Evolutionary conservation across 2,888 invertebrate genomes (phyloP).

Genomic region (Phortica okadai): DNA sequence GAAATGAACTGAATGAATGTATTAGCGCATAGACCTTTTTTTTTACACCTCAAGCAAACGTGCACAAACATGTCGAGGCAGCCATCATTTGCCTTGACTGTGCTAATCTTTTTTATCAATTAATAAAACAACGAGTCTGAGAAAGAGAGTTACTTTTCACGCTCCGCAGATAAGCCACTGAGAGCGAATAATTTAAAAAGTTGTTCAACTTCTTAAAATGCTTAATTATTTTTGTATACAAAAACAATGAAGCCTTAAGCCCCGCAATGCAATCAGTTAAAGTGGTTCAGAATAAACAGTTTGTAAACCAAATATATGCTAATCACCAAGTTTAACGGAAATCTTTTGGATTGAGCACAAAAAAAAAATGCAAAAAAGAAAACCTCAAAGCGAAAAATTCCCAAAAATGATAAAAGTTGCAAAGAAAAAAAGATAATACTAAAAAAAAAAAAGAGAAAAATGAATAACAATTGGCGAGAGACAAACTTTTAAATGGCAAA

Average conservation of each 20-base stretch:
- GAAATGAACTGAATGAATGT: too few species aligned
- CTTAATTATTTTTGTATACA: too few species aligned
- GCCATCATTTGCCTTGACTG: neutral
- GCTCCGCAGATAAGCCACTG: too few species aligned
- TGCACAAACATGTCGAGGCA: constrained; percentile 46
- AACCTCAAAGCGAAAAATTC: constrained; percentile 33
- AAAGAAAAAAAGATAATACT: neutral
- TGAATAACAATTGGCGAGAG: neutral
- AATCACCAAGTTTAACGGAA: constrained; percentile 60
- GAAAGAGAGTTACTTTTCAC: too few species aligned
- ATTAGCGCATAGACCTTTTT: too few species aligned
- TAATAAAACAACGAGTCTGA: too few species aligned
- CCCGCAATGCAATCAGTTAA: too few species aligned
- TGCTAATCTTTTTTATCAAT: too few species aligned
- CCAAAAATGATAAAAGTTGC: constrained; percentile 33
- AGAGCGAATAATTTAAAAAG: neutral
- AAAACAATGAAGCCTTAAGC: too few species aligned
- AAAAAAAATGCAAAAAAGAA: constrained; percentile 29
- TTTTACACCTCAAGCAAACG: constrained; percentile 22
- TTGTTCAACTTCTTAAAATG: neutral
- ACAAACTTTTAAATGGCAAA: constrained; percentile 49
- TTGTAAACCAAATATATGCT: constrained; percentile 40
- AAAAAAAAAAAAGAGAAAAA: constrained; percentile 32
- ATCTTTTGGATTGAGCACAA: constrained; percentile 41
- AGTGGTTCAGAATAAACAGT: neutral